phyloP scores from a whole-genome alignment of 2,797 vertebrate genomes.

The Adrianichthys oophorus region DNA sequence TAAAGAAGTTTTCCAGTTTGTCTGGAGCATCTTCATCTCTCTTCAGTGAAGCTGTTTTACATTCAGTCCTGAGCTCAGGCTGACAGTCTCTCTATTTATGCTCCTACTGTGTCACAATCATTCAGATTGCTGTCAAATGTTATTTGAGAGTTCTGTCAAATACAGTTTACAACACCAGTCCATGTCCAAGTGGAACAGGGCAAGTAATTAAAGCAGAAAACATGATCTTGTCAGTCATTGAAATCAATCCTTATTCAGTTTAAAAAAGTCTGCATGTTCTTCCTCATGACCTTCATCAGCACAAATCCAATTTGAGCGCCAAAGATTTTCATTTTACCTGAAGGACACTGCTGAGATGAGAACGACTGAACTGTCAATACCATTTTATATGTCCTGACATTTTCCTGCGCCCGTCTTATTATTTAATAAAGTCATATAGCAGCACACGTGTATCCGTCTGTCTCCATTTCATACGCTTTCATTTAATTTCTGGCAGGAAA shows the following conservation, averaged over 20 bases:
- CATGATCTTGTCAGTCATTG: slow-evolving; percentile 3
- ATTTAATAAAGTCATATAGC: neutral
- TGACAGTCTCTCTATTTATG: neutral
- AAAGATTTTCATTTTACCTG: slow-evolving; percentile 37
- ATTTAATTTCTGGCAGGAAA: neutral
- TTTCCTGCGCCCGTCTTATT: neutral
- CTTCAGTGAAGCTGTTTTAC: no score
- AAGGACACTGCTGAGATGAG: neutral
- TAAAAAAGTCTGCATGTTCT: slow-evolving; percentile 20
- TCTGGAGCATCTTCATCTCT: no score
- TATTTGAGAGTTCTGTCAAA: neutral
- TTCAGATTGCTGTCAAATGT: slow-evolving; percentile 1
- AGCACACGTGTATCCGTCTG: neutral
- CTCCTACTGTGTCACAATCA: neutral
- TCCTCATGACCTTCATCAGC: slow-evolving; percentile 44
- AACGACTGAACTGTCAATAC: neutral
- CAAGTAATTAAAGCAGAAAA: slow-evolving; percentile 1
- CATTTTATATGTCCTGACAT: neutral
- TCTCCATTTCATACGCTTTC: neutral
- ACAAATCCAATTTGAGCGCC: slow-evolving; percentile 38
- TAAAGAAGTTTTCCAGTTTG: no score
- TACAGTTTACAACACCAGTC: neutral
- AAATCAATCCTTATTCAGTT: slow-evolving; percentile 33
- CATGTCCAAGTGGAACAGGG: neutral
- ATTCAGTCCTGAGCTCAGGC: neutral